Percentiles rank a stretch among this genome's conserved stretches.
Conservation (phyloP, 2,888 invertebrate species). For the Leptinotarsa rubiginosa region DNA sequence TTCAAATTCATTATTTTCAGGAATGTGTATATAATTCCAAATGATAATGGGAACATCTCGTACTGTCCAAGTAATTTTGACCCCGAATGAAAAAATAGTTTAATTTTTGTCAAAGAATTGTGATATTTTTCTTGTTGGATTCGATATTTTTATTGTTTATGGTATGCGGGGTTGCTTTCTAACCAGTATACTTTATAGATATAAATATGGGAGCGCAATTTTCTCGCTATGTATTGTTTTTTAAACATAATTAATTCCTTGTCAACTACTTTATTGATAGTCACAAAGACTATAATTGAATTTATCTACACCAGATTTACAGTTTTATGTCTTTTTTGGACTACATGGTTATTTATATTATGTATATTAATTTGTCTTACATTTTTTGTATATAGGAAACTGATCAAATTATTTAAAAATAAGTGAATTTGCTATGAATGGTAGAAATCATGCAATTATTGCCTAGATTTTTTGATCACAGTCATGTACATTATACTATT, state of each 20-base stretch:
- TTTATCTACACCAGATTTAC: too few species aligned
- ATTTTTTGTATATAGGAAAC: background rate
- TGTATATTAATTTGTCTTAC: too few species aligned
- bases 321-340: too few species aligned
- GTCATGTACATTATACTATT: too few species aligned
- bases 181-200: conserved; percentile 3
- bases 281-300: too few species aligned
- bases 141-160: conserved; percentile 12
- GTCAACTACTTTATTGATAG: too few species aligned
- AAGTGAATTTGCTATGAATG: too few species aligned
- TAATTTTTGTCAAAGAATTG: conserved; percentile 24
- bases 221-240: background rate
- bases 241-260: too few species aligned
- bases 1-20: too few species aligned
- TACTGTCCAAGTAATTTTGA: background rate
- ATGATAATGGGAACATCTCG: background rate
- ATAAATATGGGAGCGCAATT: background rate
- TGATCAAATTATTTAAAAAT: background rate
- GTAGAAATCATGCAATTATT: background rate
- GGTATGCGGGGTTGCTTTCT: conserved; percentile 14
- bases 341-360: too few species aligned
- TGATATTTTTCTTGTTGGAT: conserved; percentile 23
- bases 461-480: background rate
- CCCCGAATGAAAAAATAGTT: background rate
- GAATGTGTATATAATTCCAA: too few species aligned